Percentiles rank a stretch among this genome's conserved stretches.
Evolutionary conservation across 2,797 vertebrate species (phyloP).

Genomic region (Peromyscus nudipes): DNA sequence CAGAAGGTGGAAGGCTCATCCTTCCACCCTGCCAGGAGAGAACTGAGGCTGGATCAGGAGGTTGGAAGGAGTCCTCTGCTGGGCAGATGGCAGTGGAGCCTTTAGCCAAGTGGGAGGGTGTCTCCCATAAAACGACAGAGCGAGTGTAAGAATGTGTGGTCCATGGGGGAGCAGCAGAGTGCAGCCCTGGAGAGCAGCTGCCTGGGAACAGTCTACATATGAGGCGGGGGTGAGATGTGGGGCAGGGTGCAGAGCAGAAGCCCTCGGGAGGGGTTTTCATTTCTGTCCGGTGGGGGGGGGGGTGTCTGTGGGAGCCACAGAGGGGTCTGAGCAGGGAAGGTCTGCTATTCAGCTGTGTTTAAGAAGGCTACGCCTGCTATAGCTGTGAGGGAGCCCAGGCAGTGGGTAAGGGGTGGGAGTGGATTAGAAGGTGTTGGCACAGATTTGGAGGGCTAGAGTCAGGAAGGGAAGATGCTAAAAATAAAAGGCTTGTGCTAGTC

Average conservation of each 20-base stretch:
- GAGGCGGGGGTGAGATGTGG: not conserved
- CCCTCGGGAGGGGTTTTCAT: not conserved
- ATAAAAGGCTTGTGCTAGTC: not conserved
- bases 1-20: not conserved
- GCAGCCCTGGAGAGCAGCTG: not conserved
- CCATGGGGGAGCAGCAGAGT: not conserved
- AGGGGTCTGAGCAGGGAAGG: not conserved
- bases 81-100: not conserved
- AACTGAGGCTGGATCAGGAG: not conserved
- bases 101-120: not conserved
- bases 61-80: not conserved
- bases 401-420: no score
- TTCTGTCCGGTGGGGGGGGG: no score
- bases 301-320: not conserved
- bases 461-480: not conserved
- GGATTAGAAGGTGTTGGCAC: not conserved
- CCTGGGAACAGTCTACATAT: accelerated
- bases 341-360: not conserved
- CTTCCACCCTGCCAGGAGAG: not conserved
- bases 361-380: not conserved
- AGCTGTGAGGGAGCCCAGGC: not conserved
- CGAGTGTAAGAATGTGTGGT: accelerated
- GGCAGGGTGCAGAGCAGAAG: accelerated
- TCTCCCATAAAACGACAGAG: not conserved
- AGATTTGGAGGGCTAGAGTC: not conserved